Base-by-base conservation (phyloP, 1,140 invertebrate genomes). In the Ruditapes philippinarum region DNA sequence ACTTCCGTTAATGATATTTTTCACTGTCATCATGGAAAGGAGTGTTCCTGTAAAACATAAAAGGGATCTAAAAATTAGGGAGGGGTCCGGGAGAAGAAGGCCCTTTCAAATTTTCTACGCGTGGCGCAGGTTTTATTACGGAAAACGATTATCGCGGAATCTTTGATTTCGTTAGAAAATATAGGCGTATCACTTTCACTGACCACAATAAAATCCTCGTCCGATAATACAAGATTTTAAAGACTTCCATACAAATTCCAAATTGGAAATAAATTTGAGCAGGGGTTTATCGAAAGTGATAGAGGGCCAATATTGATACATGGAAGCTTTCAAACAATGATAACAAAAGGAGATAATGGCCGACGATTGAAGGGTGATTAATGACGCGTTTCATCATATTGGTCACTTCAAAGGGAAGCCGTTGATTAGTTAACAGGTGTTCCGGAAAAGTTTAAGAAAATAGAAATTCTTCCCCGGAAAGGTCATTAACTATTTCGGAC, bases 371-470 rank as follows among this genome's bases (percentile, higher is more conserved):
- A 42, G 25, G 31, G 4, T 86, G 84, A 86, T 86, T 76, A 76
- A 86, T 78, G 68, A 62, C n/a, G n/a, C 25, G 33, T 76, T 86
- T 86, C 84, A 86, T 78, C 84, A 86, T 78, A 62, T 31, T 54
- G 84, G 84, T 86, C 84, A 86, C 49, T 86, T 86, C 84, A 86
- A 86, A 86, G 84, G 74, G 7, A 36, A 78, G n/a, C 54, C 84
- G 38, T 49, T 68, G 54, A 76, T 62, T 49, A 45, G 49, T 51
- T 49, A 74, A 86, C 84, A 86, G 84, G 84, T 86, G 84, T 22
- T 31, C 28, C 9, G 54, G 51, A 51, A 73, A 84, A 45, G 65
- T 38, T 65, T 36, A 51, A 54, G 49, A 70, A 54, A 84, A 84
- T 51, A 51, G 49, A 51, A 84, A 84, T 70, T 84, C 60, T 51